phyloP scores from a whole-genome alignment of 2,797 vertebrate genomes.

The Falco concolor region DNA sequence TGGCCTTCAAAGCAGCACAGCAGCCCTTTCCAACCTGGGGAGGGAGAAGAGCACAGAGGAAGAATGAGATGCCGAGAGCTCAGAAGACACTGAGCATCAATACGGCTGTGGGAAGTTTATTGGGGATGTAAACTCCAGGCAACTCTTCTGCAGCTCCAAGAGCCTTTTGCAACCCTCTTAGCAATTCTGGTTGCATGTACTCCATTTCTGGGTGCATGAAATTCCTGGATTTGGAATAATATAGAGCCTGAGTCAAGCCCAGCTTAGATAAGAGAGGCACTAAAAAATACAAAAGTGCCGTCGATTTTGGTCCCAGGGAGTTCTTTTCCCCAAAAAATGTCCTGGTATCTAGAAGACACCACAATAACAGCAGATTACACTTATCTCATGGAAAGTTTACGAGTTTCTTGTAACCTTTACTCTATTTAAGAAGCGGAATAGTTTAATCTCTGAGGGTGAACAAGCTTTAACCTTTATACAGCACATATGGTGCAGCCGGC shows the following conservation, averaged over 20 bases:
- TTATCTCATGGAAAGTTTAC: not conserved
- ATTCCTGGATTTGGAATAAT: not conserved
- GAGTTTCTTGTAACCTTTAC: not conserved
- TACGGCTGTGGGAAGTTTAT: accelerated
- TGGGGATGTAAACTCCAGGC: accelerated
- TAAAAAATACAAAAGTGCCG: accelerated
- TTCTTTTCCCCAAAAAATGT: not conserved
- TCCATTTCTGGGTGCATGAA: accelerated
- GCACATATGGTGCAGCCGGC: not conserved
- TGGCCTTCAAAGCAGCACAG: constrained; percentile 93
- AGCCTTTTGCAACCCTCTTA: not conserved
- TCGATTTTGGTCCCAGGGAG: not conserved
- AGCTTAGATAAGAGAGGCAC: not conserved
- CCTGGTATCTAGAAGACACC: not conserved
- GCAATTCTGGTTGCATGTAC: accelerated
- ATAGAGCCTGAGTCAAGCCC: not conserved
- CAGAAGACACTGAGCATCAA: accelerated
- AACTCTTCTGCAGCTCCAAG: not conserved
- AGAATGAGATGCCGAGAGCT: not conserved
- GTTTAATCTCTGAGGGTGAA: not conserved
- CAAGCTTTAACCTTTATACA: not conserved
- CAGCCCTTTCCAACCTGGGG: constrained; percentile 93
- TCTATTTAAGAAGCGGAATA: not conserved
- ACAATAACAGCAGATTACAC: accelerated
- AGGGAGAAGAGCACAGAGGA: not conserved